A percentile compares a stretch with the other conserved stretches of the same genome.
Evolutionary conservation across 1,140 invertebrate species (phyloP).

Genomic region (Harlomillsia oculata): DNA sequence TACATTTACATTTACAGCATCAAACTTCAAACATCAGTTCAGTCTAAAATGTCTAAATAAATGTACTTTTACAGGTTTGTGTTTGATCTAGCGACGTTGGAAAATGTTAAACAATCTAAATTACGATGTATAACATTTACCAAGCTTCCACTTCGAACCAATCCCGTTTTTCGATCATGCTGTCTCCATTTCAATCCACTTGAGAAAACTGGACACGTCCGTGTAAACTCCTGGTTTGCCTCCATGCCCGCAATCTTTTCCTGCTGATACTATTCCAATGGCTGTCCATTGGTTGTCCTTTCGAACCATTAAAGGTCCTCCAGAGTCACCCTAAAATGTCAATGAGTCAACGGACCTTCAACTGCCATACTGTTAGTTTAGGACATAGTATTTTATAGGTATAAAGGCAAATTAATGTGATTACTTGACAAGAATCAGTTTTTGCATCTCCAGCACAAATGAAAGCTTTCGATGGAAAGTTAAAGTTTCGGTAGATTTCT

Average conservation of each 20-base stretch:
- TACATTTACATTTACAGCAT: too few species aligned
- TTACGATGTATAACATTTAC: too few species aligned
- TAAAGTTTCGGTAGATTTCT: background rate
- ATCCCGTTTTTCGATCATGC: too few species aligned
- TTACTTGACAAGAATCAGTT: constrained; percentile 15
- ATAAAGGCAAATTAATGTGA: background rate
- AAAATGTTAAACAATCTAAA: too few species aligned
- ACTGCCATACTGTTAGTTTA: too few species aligned
- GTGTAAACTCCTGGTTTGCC: constrained; percentile 16
- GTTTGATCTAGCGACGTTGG: too few species aligned
- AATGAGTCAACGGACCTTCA: too few species aligned
- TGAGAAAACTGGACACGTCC: constrained; percentile 1
- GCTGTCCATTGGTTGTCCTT: constrained; percentile 1
- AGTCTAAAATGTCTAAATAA: too few species aligned
- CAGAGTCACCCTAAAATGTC: constrained; percentile 5
- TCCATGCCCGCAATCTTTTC: constrained; percentile 9
- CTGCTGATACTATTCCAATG: constrained; percentile 18
- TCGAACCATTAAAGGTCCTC: background rate
- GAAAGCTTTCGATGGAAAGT: constrained; percentile 13
- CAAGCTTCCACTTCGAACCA: too few species aligned
- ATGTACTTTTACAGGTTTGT: too few species aligned
- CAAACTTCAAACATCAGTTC: too few species aligned
- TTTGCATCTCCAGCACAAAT: constrained; percentile 8
- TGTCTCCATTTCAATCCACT: constrained; percentile 7
- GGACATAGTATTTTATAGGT: too few species aligned